Percentiles rank a stretch among this genome's conserved stretches.
These are phyloP conservation scores for Orthosia incerta DNA, from an alignment of 2,888 invertebrate genomes.

Conservation along the genomic window DNA sequence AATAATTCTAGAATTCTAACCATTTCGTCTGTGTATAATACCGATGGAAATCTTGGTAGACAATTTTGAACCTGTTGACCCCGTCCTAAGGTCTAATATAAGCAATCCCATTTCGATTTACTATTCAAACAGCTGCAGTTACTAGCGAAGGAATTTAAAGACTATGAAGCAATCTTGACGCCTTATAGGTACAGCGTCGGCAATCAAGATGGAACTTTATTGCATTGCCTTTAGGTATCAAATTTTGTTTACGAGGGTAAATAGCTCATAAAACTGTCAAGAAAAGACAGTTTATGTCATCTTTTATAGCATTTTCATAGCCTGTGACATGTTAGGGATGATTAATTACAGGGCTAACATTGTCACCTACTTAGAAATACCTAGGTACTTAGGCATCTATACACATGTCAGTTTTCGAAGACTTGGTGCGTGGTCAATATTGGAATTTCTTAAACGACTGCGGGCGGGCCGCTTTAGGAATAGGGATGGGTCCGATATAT, in stretches of 20 bases:
- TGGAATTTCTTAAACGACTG: too few relatives aligned
- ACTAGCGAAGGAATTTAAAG: conserved; percentile 20
- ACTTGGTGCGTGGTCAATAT: not conserved
- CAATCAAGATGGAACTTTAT: conserved; percentile 35
- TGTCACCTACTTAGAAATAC: not conserved
- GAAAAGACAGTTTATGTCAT: not conserved
- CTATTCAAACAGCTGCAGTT: conserved; percentile 22
- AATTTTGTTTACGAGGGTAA: conserved; percentile 24
- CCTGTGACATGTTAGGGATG: not conserved
- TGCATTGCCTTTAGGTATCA: conserved; percentile 7
- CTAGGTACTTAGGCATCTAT: too few relatives aligned
- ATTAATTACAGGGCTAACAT: conserved; percentile 5
- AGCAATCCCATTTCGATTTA: not conserved
- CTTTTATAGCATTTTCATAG: conserved; percentile 36
- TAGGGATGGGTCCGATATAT: too few relatives aligned
- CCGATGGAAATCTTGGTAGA: not conserved
- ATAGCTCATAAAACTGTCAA: conserved; percentile 38
- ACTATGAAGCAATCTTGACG: conserved; percentile 30
- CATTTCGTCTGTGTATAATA: conserved; percentile 1
- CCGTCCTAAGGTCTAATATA: conserved; percentile 10
- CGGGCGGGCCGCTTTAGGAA: too few relatives aligned
- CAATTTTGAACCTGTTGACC: conserved; percentile 15
- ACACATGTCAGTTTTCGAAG: not conserved
- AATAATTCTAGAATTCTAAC: conserved; percentile 26
- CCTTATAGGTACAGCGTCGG: conserved; percentile 3